Conservation (phyloP, 1,140 invertebrate genomes). For the Macrocentrus cingulum region DNA sequence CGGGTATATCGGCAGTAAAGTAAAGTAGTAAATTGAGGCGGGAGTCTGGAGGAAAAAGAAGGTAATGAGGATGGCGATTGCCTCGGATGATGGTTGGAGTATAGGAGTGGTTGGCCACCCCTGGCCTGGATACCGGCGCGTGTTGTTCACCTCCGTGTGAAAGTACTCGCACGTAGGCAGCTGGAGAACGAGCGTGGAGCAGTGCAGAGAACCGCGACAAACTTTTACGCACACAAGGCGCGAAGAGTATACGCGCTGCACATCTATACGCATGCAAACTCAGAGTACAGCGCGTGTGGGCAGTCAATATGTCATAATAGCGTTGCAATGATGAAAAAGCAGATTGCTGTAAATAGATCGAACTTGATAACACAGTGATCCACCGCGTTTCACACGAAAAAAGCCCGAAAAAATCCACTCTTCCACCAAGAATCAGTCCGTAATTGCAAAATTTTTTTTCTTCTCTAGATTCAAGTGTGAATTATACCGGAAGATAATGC, state of each 20-base stretch:
- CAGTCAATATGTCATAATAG: constrained; percentile 20
- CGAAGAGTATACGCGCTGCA: background rate
- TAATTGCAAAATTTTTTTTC: too few relatives aligned
- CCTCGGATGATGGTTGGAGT: background rate
- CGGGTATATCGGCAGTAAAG: too few relatives aligned
- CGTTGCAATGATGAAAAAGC: background rate
- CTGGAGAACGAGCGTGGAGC: background rate
- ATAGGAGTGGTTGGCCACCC: constrained; percentile 43
- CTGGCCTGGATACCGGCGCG: constrained; percentile 50
- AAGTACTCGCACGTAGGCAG: constrained; percentile 38
- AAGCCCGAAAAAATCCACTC: too few relatives aligned
- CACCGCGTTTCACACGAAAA: too few relatives aligned
- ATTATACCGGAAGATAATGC: constrained; percentile 26
- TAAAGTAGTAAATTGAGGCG: too few relatives aligned
- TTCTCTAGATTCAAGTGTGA: background rate
- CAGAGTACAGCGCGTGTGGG: constrained; percentile 15
- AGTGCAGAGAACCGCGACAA: constrained; percentile 8
- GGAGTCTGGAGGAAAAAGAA: too few relatives aligned
- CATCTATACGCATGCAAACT: background rate
- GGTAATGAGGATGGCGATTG: too few relatives aligned
- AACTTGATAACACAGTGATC: too few relatives aligned
- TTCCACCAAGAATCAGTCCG: too few relatives aligned
- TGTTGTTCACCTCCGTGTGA: constrained; percentile 54
- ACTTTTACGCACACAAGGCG: constrained; percentile 13
- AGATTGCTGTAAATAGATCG: background rate